Base-by-base conservation (phyloP, 2,888 invertebrate genomes). In the Heliconius charithonia region DNA sequence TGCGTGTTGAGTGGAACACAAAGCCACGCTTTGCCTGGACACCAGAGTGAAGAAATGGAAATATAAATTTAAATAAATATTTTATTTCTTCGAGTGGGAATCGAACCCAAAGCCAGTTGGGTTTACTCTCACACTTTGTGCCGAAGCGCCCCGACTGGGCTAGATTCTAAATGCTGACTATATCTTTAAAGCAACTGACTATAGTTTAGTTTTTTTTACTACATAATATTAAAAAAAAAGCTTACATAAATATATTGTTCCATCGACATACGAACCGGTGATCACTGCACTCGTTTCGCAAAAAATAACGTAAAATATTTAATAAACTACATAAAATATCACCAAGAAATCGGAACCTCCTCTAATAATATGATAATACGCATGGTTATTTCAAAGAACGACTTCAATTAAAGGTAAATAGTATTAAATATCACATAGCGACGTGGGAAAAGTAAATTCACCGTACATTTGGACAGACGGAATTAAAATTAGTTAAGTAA, bases 401-500 rank as follows among this genome's bases (percentile, higher is more conserved):
- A 66, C 51, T 63, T 32, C 25, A 75, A 41, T 77, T 32, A 77
- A 67, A 75, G 72, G 37, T 66, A 81, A 77, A 77, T 77, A 63
- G 75, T 78, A 76, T 81, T 79, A 62, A 76, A 81, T 81, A 62
- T 76, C 78, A 59, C 69, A 25, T 45, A 19, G 16, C 59, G 65
- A 75, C 81, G 80, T 77, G 75, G 75, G 75, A 80, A 70, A 70
- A 41, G 37, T 32, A 78, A 78, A 78, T 76, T 76, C 66, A 63
- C 32, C 62, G 75, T 66, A 29, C 27, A 77, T 77, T 76, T 59
- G 75, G 67, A 77, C 66, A 77, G 76, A 76, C 79, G 65, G 71
- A 79, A 80, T 79, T 80, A 76, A 81, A 80, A 81, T 81, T 81
- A 81, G 79, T 74, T 79, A 76, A 79, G 76, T 79, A 65, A 79